Evolutionary conservation across 2,888 invertebrate species (phyloP).

Genomic region (Blomia tropicalis): DNA sequence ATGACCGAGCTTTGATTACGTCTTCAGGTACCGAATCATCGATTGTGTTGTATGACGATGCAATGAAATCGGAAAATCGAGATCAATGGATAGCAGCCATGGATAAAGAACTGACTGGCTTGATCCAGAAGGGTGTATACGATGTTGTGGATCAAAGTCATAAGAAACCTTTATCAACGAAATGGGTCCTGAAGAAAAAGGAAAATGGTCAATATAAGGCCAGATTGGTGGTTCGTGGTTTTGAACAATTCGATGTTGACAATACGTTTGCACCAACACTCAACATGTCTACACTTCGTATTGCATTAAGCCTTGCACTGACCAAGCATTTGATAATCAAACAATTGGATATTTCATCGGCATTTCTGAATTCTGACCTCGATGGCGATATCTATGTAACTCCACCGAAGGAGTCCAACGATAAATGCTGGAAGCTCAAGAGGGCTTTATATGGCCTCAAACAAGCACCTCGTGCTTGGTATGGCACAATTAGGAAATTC

Average conservation of each 20-base stretch:
- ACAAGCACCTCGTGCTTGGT: background rate
- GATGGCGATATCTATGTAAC: background rate
- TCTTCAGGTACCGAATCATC: background rate
- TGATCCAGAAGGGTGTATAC: background rate
- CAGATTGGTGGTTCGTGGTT: background rate
- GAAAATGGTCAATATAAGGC: background rate
- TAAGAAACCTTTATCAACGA: background rate
- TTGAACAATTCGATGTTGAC: background rate
- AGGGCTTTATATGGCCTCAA: constrained; percentile 12
- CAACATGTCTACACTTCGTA: background rate
- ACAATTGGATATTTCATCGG: constrained; percentile 12
- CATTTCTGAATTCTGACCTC: background rate
- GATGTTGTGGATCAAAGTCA: background rate
- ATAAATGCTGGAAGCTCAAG: background rate
- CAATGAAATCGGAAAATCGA: background rate
- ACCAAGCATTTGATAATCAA: background rate
- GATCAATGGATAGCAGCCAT: background rate
- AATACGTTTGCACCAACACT: background rate
- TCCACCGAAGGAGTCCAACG: background rate
- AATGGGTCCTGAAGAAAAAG: background rate
- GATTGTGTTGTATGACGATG: background rate
- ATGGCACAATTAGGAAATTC: background rate
- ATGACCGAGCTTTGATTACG: background rate
- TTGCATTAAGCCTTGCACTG: background rate
- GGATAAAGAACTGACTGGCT: background rate